These are phyloP conservation scores for Chlorospingus flavigularis DNA, from an alignment of 2,797 vertebrate genomes.

Conservation along the genomic window DNA sequence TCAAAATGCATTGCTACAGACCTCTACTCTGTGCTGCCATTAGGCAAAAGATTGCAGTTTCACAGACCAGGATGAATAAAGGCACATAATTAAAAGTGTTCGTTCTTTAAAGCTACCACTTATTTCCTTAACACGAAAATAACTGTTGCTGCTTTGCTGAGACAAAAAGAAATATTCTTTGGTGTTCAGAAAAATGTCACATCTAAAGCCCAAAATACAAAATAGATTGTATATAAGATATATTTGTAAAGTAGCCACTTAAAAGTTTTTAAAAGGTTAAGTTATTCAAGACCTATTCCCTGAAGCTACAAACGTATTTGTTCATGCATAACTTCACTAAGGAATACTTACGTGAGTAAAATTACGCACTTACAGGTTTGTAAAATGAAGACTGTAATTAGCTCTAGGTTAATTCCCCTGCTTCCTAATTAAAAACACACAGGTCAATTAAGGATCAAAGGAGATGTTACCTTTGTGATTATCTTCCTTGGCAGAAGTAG, in stretches of 20 bases:
- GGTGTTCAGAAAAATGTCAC: background rate
- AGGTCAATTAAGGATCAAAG: slow-evolving; percentile 52
- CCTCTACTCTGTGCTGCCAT: background rate
- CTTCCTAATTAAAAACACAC: slow-evolving; percentile 13
- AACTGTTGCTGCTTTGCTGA: background rate
- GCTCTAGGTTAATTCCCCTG: background rate
- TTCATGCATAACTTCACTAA: slow-evolving; percentile 26
- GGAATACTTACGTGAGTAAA: background rate
- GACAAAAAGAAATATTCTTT: background rate
- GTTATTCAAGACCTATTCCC: slow-evolving; percentile 6
- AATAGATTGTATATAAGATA: background rate
- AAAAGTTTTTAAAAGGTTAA: background rate
- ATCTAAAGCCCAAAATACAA: background rate
- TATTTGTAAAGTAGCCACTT: background rate
- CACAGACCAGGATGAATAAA: background rate
- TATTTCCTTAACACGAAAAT: background rate
- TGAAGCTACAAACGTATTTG: slow-evolving; percentile 25
- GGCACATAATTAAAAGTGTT: background rate
- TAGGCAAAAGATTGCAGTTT: background rate
- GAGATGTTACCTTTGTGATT: background rate
- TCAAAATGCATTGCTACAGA: background rate
- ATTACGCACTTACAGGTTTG: background rate
- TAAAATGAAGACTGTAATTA: slow-evolving; percentile 10
- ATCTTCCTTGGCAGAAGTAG: background rate
- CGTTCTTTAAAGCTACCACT: background rate